Conservation (phyloP, 1,140 invertebrate species). For the Cherax quadricarinatus region DNA sequence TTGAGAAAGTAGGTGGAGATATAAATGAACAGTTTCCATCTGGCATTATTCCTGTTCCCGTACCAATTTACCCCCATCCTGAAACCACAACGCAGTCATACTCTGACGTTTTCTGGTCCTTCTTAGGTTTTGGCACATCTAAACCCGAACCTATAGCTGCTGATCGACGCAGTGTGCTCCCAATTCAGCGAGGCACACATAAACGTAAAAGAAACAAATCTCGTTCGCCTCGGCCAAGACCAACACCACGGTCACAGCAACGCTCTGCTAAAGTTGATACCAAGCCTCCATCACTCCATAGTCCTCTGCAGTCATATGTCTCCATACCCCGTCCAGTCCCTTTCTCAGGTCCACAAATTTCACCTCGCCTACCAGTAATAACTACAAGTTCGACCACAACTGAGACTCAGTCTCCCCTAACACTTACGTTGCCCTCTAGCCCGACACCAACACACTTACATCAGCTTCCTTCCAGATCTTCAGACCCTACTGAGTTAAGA, state of each 20-base stretch:
- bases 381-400: too few species aligned
- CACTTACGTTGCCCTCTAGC: too few species aligned
- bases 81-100: background rate
- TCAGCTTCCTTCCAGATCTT: background rate
- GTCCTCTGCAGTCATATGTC: background rate
- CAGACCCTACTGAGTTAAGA: constrained; percentile 2
- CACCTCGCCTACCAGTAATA: too few species aligned
- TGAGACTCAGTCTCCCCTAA: too few species aligned
- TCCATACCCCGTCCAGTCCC: background rate
- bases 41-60: constrained; percentile 48
- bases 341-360: background rate
- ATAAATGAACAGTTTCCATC: background rate
- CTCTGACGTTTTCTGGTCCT: constrained; percentile 29
- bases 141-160: background rate
- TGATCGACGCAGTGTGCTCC: background rate
- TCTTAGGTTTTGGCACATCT: constrained; percentile 23
- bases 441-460: background rate
- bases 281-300: background rate
- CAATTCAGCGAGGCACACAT: too few species aligned
- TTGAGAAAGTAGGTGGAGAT: background rate
- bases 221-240: background rate
- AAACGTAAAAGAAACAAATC: background rate
- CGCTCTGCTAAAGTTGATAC: background rate
- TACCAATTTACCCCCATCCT: background rate
- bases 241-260: too few species aligned